Conservation (phyloP, 1,140 invertebrate species). For the Zaprionus taronus region DNA sequence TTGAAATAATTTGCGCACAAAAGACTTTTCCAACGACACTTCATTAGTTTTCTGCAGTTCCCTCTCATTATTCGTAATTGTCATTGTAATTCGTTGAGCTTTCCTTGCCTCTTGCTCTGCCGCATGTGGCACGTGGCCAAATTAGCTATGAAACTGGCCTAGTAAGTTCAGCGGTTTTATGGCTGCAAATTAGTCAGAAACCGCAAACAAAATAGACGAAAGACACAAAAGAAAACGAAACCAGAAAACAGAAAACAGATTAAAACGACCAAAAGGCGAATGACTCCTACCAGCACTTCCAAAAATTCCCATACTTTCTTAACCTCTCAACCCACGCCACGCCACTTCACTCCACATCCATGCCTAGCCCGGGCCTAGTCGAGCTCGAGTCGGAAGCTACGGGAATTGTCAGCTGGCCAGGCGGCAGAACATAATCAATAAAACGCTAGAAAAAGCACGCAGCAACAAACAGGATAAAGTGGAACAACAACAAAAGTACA, state of each 20-base stretch:
- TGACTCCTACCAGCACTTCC: conserved; percentile 43
- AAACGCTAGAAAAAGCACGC: conserved; percentile 62
- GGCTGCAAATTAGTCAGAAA: conserved; percentile 54
- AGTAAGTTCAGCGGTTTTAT: conserved; percentile 52
- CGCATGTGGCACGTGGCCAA: conserved; percentile 38
- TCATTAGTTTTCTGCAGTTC: conserved; percentile 25
- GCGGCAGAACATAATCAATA: conserved; percentile 69
- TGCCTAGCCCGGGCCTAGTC: neutral
- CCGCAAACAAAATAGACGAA: conserved; percentile 34
- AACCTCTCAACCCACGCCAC: neutral
- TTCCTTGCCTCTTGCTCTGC: neutral
- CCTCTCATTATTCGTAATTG: conserved; percentile 45
- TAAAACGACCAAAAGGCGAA: conserved; percentile 52
- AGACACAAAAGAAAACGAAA: conserved; percentile 8
- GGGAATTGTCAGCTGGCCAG: conserved; percentile 53
- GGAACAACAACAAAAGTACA: conserved; percentile 16
- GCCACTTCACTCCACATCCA: neutral
- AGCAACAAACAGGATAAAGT: conserved; percentile 43
- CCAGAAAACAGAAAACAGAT: conserved; percentile 27
- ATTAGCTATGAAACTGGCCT: conserved; percentile 33
- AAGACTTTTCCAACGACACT: conserved; percentile 13
- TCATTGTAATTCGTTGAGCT: conserved; percentile 39
- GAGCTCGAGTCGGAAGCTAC: conserved; percentile 26
- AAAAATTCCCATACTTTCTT: neutral
- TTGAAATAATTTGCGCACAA: conserved; percentile 12